A percentile compares a stretch with the other conserved stretches of the same genome.
phyloP scores from a whole-genome alignment of 2,797 vertebrate species.

The Molothrus aeneus region DNA sequence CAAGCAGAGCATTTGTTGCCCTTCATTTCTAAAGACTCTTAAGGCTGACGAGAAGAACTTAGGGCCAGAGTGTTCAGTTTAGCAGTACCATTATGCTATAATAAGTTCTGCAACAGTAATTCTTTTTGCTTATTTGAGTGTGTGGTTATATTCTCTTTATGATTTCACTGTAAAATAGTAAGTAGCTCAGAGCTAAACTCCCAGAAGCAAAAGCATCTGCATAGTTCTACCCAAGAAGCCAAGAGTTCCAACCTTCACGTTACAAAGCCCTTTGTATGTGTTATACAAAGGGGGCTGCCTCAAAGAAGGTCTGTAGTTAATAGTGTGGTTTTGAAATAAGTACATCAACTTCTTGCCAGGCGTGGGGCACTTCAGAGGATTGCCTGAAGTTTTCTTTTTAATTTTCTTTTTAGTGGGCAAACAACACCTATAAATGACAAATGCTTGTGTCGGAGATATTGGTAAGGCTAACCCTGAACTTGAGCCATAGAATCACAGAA shows the following conservation, averaged over 20 bases:
- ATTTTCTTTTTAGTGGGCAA: not conserved
- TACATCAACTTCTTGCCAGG: not conserved
- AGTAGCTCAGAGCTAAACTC: not conserved
- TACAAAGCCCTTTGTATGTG: not conserved
- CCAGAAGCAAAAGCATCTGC: not conserved
- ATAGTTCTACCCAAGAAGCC: not conserved
- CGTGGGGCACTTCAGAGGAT: not conserved
- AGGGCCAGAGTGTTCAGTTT: not conserved
- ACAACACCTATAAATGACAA: not conserved
- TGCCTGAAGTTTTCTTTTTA: not conserved
- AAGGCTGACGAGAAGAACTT: constrained; percentile 5
- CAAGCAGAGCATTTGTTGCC: not conserved
- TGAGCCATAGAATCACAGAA: not conserved
- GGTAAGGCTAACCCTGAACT: not conserved
- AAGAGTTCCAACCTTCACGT: not conserved
- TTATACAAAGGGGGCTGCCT: not conserved
- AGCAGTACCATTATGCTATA: not conserved
- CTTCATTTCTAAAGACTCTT: not conserved
- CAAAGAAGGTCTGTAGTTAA: not conserved
- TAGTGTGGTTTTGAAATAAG: not conserved
- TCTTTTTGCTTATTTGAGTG: not conserved
- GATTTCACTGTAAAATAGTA: not conserved
- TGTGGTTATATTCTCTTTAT: not conserved
- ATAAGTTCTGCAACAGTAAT: not conserved
- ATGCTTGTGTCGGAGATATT: not conserved